Base-by-base conservation (phyloP, 2,113 vertebrate genomes). In the Myrmophylax atrothorax region DNA sequence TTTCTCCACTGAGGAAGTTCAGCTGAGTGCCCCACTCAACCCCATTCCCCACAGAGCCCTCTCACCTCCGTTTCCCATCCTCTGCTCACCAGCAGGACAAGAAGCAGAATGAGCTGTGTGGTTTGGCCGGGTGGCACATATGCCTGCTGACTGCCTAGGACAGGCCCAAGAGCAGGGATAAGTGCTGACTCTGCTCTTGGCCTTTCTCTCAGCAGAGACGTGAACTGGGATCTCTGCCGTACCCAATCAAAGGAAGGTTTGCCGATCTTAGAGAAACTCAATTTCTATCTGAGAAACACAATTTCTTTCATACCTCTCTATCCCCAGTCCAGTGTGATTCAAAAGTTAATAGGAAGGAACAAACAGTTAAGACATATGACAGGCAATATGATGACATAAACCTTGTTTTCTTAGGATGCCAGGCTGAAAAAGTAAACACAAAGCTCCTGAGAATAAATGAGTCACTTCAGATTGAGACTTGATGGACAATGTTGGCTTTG, bases 341-440 rank as follows among this genome's bases (percentile, higher is more conserved):
- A 89, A 33, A 94, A 95, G 93, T 96, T 96, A 93, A 94, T 94
- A 92, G 96, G 93, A 96, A 94, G 60, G 76, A 84, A 96, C 95
- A 95, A 95, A 96, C 64, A 90, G 86, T 95, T 95, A 94, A 94
- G 92, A 94, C 83, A 40, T 93, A 84, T 89, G 93, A 94, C 94
- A 95, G 94, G 86, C 94, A 96, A 92, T 87, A 92, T 87, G 76
- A 86, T 96, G 84, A 85, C 59, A 70, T 62, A 96, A 96, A 93
- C 87, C 78, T 83, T 95, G 94, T 95, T 96, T 95, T 93, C 92
- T 82, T 93, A 93, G 63, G 81, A 91, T 94, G 68, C 90, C 68
- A 90, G 46, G 33, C 84, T 95, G 94, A 89, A 95, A 96, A 88
- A 95, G 86, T 67, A 76, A 94, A 85, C 82, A 91, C 47, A 81